Evolutionary conservation across 64 coral and sea anemone genomes (phyloP).

Genomic region (Trachythela sp.): DNA sequence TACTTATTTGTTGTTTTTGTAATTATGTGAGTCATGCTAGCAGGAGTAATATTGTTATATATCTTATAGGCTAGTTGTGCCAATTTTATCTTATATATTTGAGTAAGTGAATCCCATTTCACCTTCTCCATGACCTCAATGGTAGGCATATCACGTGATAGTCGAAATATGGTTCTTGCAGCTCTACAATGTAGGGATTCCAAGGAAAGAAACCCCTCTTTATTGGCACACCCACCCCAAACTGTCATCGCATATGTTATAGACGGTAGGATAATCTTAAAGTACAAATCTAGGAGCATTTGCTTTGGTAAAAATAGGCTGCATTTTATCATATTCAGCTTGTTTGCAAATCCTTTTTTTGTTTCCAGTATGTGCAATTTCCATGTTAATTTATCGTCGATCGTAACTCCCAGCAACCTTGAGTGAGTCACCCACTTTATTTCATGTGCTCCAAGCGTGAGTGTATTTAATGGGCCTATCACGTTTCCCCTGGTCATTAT

Average conservation of each 20-base stretch:
- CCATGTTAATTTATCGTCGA: constrained; percentile 43
- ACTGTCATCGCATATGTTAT: constrained; percentile 38
- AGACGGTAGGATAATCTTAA: constrained; percentile 40
- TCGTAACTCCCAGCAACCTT: constrained; percentile 26
- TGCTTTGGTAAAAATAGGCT: constrained; percentile 15
- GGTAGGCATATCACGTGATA: no score
- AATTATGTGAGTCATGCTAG: no score
- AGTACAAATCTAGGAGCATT: constrained; percentile 37
- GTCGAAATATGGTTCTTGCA: no score
- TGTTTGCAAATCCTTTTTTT: constrained; percentile 45
- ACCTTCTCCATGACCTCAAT: no score
- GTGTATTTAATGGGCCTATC: constrained; percentile 43
- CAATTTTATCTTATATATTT: no score
- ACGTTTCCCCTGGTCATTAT: constrained; percentile 35
- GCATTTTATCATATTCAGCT: constrained; percentile 36
- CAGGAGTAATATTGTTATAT: no score
- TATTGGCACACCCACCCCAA: neutral
- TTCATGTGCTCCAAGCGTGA: constrained; percentile 22
- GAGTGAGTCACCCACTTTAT: constrained; percentile 24
- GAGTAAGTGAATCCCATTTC: no score
- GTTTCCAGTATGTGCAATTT: constrained; percentile 31
- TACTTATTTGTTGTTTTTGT: no score
- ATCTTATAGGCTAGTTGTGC: no score
- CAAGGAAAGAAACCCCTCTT: no score
- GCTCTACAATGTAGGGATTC: no score